These are phyloP conservation scores for Oikopleura dioica DNA, from an alignment of 23 tunicate genomes.

Conservation along the genomic window DNA sequence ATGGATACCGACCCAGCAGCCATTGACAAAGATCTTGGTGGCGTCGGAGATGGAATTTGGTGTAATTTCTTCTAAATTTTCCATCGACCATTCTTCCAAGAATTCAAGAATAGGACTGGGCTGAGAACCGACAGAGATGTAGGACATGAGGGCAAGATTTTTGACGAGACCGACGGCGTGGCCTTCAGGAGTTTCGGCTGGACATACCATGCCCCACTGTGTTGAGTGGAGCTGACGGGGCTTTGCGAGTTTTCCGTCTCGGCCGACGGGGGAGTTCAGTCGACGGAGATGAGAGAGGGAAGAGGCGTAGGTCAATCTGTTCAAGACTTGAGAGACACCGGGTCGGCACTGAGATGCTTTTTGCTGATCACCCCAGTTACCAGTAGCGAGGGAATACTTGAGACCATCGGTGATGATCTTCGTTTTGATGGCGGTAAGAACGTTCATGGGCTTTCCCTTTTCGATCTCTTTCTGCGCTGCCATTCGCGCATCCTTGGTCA, in stretches of 20 bases:
- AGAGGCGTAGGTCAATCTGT: constrained; percentile 86
- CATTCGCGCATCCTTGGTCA: constrained; percentile 92
- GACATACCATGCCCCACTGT: constrained; percentile 99
- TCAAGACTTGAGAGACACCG: constrained; percentile 92
- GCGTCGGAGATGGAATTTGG: constrained; percentile 87
- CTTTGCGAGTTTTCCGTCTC: constrained; percentile 98
- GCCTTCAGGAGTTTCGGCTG: constrained; percentile 99
- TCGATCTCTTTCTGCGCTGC: constrained; percentile 96
- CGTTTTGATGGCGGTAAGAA: constrained; percentile 57
- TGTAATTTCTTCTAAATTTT: constrained; percentile 90
- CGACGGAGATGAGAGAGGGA: constrained; percentile 87
- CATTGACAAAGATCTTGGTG: constrained; percentile 92
- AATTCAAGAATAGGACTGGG: constrained; percentile 97
- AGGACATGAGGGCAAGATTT: constrained; percentile 91
- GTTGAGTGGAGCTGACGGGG: constrained; percentile 83
- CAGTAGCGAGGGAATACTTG: constrained; percentile 95
- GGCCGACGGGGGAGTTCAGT: constrained; percentile 81
- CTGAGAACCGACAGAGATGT: constrained; percentile 96
- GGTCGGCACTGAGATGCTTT: constrained; percentile 97
- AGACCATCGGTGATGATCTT: constrained; percentile 89
- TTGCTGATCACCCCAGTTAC: constrained; percentile 99
- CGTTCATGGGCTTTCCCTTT: constrained; percentile 68
- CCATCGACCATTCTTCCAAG: constrained; percentile 98
- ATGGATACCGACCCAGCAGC: constrained; percentile 99
- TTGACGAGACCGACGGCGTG: constrained; percentile 98